Conservation (phyloP, 2,113 vertebrate species). For the Collichthys lucidus region DNA sequence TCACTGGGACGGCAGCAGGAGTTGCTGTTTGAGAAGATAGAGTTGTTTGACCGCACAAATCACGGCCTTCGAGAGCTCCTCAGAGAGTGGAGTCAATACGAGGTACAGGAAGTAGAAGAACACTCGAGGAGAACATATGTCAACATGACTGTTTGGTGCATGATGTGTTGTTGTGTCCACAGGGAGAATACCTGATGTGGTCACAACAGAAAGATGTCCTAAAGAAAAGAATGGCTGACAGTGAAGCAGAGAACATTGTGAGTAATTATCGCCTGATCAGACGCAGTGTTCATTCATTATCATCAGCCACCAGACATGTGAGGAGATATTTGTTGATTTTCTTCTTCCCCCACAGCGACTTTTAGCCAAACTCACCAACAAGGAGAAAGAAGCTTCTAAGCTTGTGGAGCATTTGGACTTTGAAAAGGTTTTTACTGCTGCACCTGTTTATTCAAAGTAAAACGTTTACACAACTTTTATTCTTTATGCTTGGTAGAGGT, state of each 20-base stretch:
- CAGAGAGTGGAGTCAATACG: slow-evolving; percentile 85
- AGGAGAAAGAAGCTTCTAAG: slow-evolving; percentile 86
- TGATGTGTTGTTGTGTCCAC: slow-evolving; percentile 31
- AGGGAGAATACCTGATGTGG: slow-evolving; percentile 84
- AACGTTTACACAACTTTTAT: background rate
- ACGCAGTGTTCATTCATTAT: background rate
- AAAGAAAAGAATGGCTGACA: slow-evolving; percentile 83
- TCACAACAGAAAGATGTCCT: slow-evolving; percentile 84
- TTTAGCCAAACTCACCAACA: slow-evolving; percentile 85
- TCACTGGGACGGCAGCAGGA: slow-evolving; percentile 88
- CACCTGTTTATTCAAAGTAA: background rate
- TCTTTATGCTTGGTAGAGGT: background rate
- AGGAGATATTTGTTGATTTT: background rate
- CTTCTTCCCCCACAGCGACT: slow-evolving; percentile 85
- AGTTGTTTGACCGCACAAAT: slow-evolving; percentile 91
- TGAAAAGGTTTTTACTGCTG: slow-evolving; percentile 85
- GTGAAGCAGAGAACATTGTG: slow-evolving; percentile 90
- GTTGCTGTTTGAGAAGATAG: slow-evolving; percentile 89
- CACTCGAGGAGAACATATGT: background rate
- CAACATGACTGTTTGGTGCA: background rate
- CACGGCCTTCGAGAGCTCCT: slow-evolving; percentile 88
- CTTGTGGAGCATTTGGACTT: slow-evolving; percentile 86
- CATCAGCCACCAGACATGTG: background rate
- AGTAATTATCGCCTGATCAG: slow-evolving; percentile 28
- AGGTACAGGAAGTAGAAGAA: slow-evolving; percentile 79